Base-by-base conservation (phyloP, 1,140 invertebrate genomes). In the Lepidurus packardi region DNA sequence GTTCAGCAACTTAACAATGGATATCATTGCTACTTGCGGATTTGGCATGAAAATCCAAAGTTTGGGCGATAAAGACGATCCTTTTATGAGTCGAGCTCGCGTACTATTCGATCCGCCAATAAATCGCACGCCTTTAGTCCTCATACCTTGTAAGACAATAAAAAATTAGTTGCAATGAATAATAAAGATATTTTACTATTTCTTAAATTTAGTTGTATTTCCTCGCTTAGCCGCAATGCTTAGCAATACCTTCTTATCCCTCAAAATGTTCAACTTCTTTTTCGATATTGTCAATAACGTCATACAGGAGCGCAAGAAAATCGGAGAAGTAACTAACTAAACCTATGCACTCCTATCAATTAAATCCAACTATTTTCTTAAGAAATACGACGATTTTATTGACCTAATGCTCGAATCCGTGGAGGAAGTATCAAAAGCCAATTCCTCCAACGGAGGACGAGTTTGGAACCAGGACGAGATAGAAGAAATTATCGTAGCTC, bases 31-130 rank as follows among this genome's bases (percentile, higher is more conserved):
- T 13, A 81, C 81, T 24, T 83, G 85, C 45, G 83, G 83, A 7
- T 87, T 86, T 81, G 85, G 85, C 1, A 81, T 86, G 7, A 80
- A 85, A 21, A 80, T 85, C 0, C 81, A 86, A 76, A 82, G 84
- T 8, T 82, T 85, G 25, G 81, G 81, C 16, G 82, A 86, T 79
- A 81, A 82, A 11, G 80, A 86, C 10, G 83, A 86, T 74, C 80
- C 79, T 16, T 84, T 86, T 78, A 83, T 84, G 11, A 81, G 78
- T 43, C 80, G 83, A 78, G 82, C 82, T 8, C 80, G 81, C 42
- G 78, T 81, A n/a, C 73, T 82, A 13, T 82, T 85, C 43, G 76
- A 73, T 21, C 65, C 65, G 42, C 77, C 77, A 0, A 16, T 74
- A 25, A 78, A 44, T 25, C 21, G 73, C 8, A 43, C 65, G 4